These are phyloP conservation scores for Ennomos quercinarius DNA, from an alignment of 2,888 invertebrate species.

Conservation along the genomic window DNA sequence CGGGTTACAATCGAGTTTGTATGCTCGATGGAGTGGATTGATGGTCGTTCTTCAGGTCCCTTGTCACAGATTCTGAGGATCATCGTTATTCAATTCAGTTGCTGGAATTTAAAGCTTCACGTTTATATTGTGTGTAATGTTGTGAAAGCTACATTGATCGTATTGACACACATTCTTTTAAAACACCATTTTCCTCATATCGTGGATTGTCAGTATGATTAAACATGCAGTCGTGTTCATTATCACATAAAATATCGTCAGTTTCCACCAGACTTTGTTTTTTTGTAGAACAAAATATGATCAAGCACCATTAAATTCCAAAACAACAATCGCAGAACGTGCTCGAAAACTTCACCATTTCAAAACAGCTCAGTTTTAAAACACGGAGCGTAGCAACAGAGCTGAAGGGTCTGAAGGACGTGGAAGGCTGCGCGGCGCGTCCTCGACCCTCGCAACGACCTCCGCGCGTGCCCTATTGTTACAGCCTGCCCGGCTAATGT, in stretches of 20 bases:
- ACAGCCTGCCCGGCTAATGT: slow-evolving; percentile 58
- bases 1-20: slow-evolving; percentile 51
- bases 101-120: slow-evolving; percentile 17
- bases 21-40: slow-evolving; percentile 37
- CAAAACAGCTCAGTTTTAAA: slow-evolving; percentile 24
- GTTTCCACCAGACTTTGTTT: no score
- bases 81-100: slow-evolving; percentile 25
- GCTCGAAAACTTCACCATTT: slow-evolving; percentile 24
- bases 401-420: slow-evolving; percentile 60
- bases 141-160: slow-evolving; percentile 2
- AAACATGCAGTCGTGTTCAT: no score
- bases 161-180: no score
- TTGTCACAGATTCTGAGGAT: slow-evolving; percentile 27
- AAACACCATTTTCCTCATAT: no score
- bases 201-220: no score
- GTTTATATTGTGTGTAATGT: slow-evolving; percentile 11
- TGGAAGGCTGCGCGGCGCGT: slow-evolving; percentile 64
- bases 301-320: slow-evolving; percentile 1
- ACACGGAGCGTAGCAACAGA: slow-evolving; percentile 19
- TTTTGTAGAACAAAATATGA: no score
- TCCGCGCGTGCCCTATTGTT: slow-evolving; percentile 77
- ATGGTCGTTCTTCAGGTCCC: slow-evolving; percentile 31
- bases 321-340: slow-evolving; percentile 17
- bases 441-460: slow-evolving; percentile 73
- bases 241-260: no score